Evolutionary conservation across 2,888 invertebrate genomes (phyloP), one percentile per base, ranked within the genome.

Genomic region (Marronus borbonicus): DNA sequence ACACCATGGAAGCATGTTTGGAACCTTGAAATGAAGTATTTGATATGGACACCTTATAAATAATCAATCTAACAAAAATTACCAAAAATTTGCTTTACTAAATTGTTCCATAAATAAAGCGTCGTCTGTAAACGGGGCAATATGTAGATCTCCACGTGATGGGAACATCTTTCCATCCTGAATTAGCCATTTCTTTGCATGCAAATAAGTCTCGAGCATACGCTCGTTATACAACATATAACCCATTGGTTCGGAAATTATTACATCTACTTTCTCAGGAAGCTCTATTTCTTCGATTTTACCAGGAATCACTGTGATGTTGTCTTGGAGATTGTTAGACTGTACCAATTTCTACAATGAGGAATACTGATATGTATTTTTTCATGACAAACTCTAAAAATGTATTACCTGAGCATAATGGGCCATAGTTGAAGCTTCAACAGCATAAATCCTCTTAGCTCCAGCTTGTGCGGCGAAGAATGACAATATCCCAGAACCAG

Each of bases 171-270:
- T 96, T 76, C 98, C 98, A 78, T 91, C 92, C 28, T 96, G 96
- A 88, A 95, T 95, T 55, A 99, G 91, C 97, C 98, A 99, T 88
- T 99, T 99, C 86, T 99, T 97, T 3, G 99, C 98, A 90, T 99
- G 99, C 80, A 99, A 90, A 90, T 97, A 99, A 0, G 98, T 98
- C 90, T 99, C 99, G 83, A 99, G 91, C 99, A 99, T 99, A 81
- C 99, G 92, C 89, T 99, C 99, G 90, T 99, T 99, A 89, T 98
- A 98, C 77, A 99, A 90, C 99, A 99, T 99, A 88, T 99, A 99
- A n/a, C 99, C 99, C 99, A 99, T 99, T 0, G 99, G 99, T 89
- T 99, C 99, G 1, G 98, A 98, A 83, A 99, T 97, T 84, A 99
- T 98, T 62, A 98, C 94, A 89, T 99, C 99, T 24, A 99, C 98